Conservation (phyloP, 2,888 invertebrate genomes). For the Trachelus tabidus region DNA sequence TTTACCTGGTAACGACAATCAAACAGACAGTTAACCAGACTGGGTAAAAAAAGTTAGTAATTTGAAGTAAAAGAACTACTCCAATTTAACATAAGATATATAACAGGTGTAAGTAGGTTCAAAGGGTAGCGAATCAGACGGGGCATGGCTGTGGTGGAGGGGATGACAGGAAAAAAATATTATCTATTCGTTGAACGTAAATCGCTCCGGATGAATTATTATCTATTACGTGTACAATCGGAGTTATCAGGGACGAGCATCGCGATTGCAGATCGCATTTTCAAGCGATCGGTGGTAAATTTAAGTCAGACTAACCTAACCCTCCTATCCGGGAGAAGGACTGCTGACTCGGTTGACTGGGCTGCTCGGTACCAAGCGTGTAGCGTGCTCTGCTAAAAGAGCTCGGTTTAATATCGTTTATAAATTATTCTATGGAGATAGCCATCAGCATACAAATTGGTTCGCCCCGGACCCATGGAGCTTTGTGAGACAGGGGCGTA, state of each 20-base stretch:
- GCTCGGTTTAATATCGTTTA: constrained; percentile 52
- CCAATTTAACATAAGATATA: background rate
- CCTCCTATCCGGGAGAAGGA: background rate
- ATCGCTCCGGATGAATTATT: constrained; percentile 1
- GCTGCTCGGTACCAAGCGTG: constrained; percentile 9
- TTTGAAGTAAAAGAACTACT: background rate
- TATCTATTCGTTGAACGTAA: background rate
- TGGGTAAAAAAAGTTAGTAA: background rate
- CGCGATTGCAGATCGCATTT: constrained; percentile 13
- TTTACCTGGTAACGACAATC: background rate
- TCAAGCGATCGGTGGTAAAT: constrained; percentile 17
- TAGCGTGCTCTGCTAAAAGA: constrained; percentile 32
- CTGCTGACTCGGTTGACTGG: background rate
- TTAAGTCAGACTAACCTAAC: constrained; percentile 12
- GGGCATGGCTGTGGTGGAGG: background rate
- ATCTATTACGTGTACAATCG: constrained; percentile 1
- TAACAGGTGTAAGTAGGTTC: background rate
- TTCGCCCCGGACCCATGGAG: constrained; percentile 35
- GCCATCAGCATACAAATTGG: constrained; percentile 56
- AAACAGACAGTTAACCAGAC: background rate
- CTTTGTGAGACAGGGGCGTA: constrained; percentile 3
- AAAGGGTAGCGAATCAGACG: background rate
- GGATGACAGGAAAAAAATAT: background rate
- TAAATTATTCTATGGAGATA: constrained; percentile 53
- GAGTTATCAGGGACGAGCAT: constrained; percentile 7